Percentiles rank a stretch among this genome's conserved stretches.
Evolutionary conservation across 2,113 vertebrate genomes (phyloP).

Genomic region (western clawed frog (Xenopus tropicalis)): UCB_Xtro_10.0 CM004448.2:110223501-110224000

Average conservation of each 20-base stretch:
- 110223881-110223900: slow-evolving; percentile 65
- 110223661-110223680: slow-evolving; percentile 74
- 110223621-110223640: slow-evolving; percentile 57
- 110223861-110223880: slow-evolving; percentile 67
- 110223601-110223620: slow-evolving; percentile 49
- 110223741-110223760: slow-evolving; percentile 77
- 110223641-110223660: slow-evolving; percentile 66
- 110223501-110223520: too few relatives aligned
- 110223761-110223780: slow-evolving; percentile 81
- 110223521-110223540: neutral
- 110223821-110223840: slow-evolving; percentile 76
- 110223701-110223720: slow-evolving; percentile 77
- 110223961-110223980: slow-evolving; percentile 52
- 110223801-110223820: slow-evolving; percentile 79
- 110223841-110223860: slow-evolving; percentile 75
- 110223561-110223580: neutral
- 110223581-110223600: slow-evolving; percentile 26
- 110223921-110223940: slow-evolving; percentile 71
- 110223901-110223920: slow-evolving; percentile 56
- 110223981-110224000: slow-evolving; percentile 43
- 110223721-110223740: slow-evolving; percentile 72
- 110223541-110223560: slow-evolving; percentile 17
- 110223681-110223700: slow-evolving; percentile 78
- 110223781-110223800: slow-evolving; percentile 82
- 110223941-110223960: slow-evolving; percentile 62